Conservation (phyloP, 2,113 vertebrate species). For the Callaeas wilsoni region DNA sequence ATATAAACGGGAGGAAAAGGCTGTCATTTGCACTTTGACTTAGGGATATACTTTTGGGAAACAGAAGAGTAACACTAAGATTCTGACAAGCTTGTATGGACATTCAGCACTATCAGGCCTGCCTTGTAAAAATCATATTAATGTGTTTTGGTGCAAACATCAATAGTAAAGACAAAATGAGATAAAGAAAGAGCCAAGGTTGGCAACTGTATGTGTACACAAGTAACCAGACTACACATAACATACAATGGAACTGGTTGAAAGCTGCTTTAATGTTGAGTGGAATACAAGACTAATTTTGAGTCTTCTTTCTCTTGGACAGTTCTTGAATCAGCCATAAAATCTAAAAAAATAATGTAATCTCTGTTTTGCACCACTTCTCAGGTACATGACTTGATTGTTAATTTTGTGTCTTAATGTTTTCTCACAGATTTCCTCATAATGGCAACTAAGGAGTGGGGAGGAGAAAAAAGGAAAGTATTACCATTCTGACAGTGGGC, state of each 20-base stretch:
- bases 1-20: not conserved
- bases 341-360: not conserved
- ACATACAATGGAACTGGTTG: not conserved
- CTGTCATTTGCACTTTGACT: not conserved
- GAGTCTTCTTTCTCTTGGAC: not conserved
- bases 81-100: not conserved
- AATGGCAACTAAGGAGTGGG: not conserved
- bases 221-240: not conserved
- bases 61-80: not conserved
- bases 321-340: not conserved
- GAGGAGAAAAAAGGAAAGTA: not conserved
- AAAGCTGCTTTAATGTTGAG: not conserved
- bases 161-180: not conserved
- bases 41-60: not conserved
- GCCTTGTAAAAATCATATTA: not conserved
- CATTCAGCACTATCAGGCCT: not conserved
- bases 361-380: not conserved
- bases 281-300: not conserved
- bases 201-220: not conserved
- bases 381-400: not conserved
- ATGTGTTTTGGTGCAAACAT: not conserved
- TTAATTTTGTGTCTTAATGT: not conserved
- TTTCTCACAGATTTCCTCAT: not conserved
- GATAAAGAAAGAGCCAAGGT: not conserved
- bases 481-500: conserved; percentile 88